phyloP scores from a whole-genome alignment of 2,113 vertebrate species.

The Brachyistius frenatus region DNA sequence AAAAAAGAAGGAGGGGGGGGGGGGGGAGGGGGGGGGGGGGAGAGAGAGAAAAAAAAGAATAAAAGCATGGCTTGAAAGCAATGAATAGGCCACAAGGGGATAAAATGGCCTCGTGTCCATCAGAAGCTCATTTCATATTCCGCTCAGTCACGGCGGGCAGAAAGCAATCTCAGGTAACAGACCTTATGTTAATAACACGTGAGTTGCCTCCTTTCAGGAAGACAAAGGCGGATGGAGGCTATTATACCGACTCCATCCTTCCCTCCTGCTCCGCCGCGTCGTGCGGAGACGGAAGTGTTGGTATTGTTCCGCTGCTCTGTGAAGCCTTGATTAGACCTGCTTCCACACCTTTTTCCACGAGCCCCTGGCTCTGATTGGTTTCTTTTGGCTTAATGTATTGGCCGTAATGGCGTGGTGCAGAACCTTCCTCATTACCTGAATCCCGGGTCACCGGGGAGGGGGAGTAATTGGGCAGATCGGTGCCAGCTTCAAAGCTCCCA shows the following conservation, averaged over 20 bases:
- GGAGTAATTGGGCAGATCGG: constrained; percentile 48
- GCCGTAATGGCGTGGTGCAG: constrained; percentile 35
- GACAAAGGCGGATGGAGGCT: constrained; percentile 63
- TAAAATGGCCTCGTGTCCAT: constrained; percentile 73
- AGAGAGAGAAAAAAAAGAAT: constrained; percentile 47
- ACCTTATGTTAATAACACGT: constrained; percentile 77
- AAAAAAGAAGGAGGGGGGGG: constrained; percentile 35
- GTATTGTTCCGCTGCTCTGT: constrained; percentile 60
- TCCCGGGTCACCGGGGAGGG: constrained; percentile 37
- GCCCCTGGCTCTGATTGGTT: constrained; percentile 34
- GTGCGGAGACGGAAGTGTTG: constrained; percentile 18
- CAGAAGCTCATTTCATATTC: constrained; percentile 79
- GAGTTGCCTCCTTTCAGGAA: constrained; percentile 71
- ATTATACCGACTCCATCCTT: constrained; percentile 40
- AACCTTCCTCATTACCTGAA: constrained; percentile 59
- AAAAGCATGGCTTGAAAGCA: constrained; percentile 75
- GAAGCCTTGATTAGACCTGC: constrained; percentile 69
- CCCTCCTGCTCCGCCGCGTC: constrained; percentile 31
- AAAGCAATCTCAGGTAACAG: constrained; percentile 86
- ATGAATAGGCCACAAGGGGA: constrained; percentile 67
- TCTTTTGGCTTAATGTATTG: constrained; percentile 41
- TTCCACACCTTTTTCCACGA: constrained; percentile 51
- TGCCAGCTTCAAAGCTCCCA: constrained; percentile 38
- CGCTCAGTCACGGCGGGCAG: constrained; percentile 73
- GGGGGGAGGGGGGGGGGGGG: no score